Base-by-base conservation (phyloP, 2,113 vertebrate genomes). In the Puntigrus tetrazona region DNA sequence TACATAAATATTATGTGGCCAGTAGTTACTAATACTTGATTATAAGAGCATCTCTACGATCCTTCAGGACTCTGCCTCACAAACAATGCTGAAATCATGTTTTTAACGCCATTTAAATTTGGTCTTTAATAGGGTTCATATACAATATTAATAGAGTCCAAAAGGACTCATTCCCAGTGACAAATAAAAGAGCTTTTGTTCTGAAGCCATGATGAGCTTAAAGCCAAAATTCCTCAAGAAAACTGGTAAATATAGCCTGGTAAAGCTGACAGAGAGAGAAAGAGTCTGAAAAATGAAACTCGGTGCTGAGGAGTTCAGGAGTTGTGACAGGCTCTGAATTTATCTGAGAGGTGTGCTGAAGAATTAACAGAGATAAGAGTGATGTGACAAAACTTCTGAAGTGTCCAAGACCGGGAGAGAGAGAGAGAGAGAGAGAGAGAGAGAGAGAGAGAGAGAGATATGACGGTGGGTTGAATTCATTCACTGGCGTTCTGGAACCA, bases 331-430 rank as follows among this genome's bases (percentile, higher is more conserved):
- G 86, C 89, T 91, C 89, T 83, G 92, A 90, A 93, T 93, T 92
- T 93, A 92, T 94, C 92, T 90, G 90, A 86, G 84, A 89, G 91
- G 90, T 91, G 91, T 91, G n/a, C 91, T 88, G 91, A 90, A 89
- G 93, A 94, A 94, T 93, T 94, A 93, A 90, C 86, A 89, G 90
- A 92, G 92, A 93, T 93, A 92, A 94, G 89, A 89, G 86, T 63
- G 25, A 92, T 88, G 90, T 91, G 90, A 92, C 89, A 91, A 92
- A 92, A 92, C 89, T 92, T 91, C 84, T 16, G 5, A 43, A 87
- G 87, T 90, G 88, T 91, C 82, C 65, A 16, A 76, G 29, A 89
- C 90, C 88, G 70, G 86, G 87, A 86, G 87, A 89, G 85, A 84
- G 89, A 76, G 69, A 41, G 89, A 88, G 88, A 83, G 85, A 84